These are phyloP conservation scores for Octodonta nipae DNA, from an alignment of 2,888 invertebrate genomes.

Conservation along the genomic window DNA sequence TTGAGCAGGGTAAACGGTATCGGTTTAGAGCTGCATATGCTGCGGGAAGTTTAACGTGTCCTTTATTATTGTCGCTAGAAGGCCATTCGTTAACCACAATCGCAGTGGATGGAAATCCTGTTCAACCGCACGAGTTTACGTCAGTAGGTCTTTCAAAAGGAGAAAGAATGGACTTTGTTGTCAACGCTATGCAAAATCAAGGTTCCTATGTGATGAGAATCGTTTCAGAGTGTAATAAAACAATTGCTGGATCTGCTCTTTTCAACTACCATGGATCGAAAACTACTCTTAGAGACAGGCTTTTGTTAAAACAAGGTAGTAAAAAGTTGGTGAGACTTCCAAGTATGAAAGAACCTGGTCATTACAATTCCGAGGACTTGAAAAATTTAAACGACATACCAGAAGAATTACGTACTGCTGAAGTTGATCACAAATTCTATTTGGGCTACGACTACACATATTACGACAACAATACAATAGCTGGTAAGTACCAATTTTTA, in stretches of 20 bases:
- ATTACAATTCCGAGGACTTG: conserved; percentile 47
- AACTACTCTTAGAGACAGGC: conserved; percentile 7
- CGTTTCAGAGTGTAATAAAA: conserved; percentile 34
- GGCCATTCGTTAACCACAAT: conserved; percentile 52
- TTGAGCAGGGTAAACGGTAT: conserved; percentile 47
- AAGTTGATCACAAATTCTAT: conserved; percentile 46
- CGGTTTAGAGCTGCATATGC: conserved; percentile 54
- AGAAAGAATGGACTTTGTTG: conserved; percentile 61
- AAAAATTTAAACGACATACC: conserved; percentile 42
- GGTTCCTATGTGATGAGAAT: conserved; percentile 50
- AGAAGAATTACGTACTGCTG: conserved; percentile 34
- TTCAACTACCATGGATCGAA: conserved; percentile 32
- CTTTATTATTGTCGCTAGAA: conserved; percentile 51
- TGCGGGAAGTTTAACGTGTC: conserved; percentile 54
- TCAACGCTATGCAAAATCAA: conserved; percentile 46
- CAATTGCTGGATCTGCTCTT: conserved; percentile 40
- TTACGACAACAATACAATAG: too few species aligned
- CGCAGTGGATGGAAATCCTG: conserved; percentile 55
- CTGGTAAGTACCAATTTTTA: neutral
- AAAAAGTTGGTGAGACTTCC: conserved; percentile 26
- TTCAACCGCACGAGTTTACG: conserved; percentile 43
- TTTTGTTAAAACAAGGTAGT: conserved; percentile 6
- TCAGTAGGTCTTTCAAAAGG: conserved; percentile 52
- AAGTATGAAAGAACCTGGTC: conserved; percentile 32
- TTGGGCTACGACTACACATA: conserved; percentile 57